These are phyloP conservation scores for Aegypius monachus DNA, from an alignment of 2,113 vertebrate genomes.

Conservation along the genomic window DNA sequence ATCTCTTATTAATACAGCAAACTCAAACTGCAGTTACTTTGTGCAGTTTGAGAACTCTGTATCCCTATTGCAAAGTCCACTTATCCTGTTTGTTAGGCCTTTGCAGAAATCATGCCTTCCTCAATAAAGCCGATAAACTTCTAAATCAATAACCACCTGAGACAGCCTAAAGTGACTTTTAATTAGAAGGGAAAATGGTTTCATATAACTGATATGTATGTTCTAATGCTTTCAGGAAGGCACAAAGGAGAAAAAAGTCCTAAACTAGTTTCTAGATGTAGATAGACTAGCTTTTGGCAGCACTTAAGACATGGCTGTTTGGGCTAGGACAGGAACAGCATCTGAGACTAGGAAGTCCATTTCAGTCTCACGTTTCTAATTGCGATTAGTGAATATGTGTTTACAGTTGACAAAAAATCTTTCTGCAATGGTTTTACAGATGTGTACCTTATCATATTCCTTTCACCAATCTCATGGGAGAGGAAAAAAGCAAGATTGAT, in stretches of 20 bases:
- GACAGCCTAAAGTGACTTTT: not conserved
- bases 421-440: not conserved
- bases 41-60: not conserved
- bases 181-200: not conserved
- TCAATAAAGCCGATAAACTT: not conserved
- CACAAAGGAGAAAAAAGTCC: not conserved
- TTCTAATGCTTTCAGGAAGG: not conserved
- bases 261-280: not conserved
- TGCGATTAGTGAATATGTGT: not conserved
- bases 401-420: not conserved
- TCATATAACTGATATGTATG: not conserved
- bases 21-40: not conserved
- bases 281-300: not conserved
- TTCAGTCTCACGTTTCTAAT: not conserved
- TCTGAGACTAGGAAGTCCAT: not conserved
- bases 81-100: not conserved
- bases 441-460: not conserved
- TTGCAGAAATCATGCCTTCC: not conserved
- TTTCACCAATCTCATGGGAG: not conserved
- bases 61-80: not conserved
- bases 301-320: not conserved
- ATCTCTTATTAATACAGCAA: not conserved
- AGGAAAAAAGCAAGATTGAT: not conserved
- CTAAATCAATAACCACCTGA: not conserved
- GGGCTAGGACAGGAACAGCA: not conserved